These are phyloP conservation scores for Didymodactylos carnosus DNA, from an alignment of 2,888 invertebrate species.

Conservation along the genomic window DNA sequence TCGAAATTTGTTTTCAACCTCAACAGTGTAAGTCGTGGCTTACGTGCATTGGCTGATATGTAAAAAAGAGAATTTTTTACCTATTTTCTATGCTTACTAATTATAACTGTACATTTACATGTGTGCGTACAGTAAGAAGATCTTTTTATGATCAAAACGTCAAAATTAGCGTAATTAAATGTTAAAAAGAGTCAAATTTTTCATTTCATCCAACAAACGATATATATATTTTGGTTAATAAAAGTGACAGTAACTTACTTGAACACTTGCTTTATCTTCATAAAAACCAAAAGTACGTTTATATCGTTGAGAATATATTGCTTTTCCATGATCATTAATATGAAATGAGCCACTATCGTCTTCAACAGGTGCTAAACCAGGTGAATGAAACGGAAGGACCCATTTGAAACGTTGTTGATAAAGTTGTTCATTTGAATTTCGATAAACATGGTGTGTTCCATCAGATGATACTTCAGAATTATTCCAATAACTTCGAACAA, in stretches of 20 bases:
- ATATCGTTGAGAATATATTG: background rate
- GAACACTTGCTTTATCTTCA: background rate
- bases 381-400: background rate
- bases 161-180: too few species aligned
- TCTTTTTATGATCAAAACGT: too few species aligned
- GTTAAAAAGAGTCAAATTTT: too few species aligned
- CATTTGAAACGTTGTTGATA: background rate
- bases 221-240: too few species aligned
- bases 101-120: too few species aligned
- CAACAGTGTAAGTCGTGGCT: too few species aligned
- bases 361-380: background rate
- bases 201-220: background rate
- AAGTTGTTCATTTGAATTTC: background rate
- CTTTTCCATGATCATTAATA: background rate
- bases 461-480: background rate
- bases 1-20: too few species aligned
- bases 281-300: background rate
- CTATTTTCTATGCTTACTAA: too few species aligned
- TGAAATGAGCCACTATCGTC: background rate
- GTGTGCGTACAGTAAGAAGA: too few species aligned
- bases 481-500: background rate
- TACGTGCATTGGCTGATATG: too few species aligned
- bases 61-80: too few species aligned
- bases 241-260: background rate
- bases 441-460: background rate